phyloP scores from a whole-genome alignment of 2,888 invertebrate genomes.

The Aproaerema taeniolella region DNA sequence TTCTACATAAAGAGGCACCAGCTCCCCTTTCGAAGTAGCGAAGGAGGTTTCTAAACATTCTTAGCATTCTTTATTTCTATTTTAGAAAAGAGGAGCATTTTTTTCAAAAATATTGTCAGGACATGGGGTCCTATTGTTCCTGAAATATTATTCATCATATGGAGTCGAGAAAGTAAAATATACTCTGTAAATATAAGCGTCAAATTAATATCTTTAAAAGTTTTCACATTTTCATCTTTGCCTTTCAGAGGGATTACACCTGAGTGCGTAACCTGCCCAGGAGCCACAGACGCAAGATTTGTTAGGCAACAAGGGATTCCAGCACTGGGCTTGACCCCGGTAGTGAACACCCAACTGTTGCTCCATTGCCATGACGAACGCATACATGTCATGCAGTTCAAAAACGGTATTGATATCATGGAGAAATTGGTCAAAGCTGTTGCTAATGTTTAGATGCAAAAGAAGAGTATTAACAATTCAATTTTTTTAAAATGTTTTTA shows the following conservation, averaged over 20 bases:
- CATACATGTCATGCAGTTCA: constrained; percentile 83
- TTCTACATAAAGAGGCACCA: too few relatives aligned
- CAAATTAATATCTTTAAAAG: too few relatives aligned
- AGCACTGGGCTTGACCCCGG: constrained; percentile 89
- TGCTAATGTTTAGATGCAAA: constrained; percentile 66
- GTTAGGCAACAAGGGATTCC: constrained; percentile 85
- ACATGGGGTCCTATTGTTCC: too few relatives aligned
- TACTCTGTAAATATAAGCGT: too few relatives aligned
- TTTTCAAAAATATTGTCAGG: too few relatives aligned
- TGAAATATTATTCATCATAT: too few relatives aligned
- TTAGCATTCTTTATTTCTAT: too few relatives aligned
- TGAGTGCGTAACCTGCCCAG: constrained; percentile 82
- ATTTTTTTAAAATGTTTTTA: too few relatives aligned
- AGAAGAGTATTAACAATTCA: not conserved
- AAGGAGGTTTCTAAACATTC: too few relatives aligned
- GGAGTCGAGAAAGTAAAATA: too few relatives aligned
- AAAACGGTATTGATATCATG: constrained; percentile 86
- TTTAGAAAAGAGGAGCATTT: too few relatives aligned
- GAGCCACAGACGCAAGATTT: constrained; percentile 92
- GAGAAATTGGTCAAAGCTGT: constrained; percentile 79
- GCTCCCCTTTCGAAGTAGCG: too few relatives aligned
- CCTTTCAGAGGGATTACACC: constrained; percentile 39
- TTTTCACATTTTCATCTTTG: not conserved
- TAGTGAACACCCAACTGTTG: constrained; percentile 85
- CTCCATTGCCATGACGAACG: constrained; percentile 91